Base-by-base conservation (phyloP, 2,113 vertebrate genomes). In the Chionodraco myersi region DNA sequence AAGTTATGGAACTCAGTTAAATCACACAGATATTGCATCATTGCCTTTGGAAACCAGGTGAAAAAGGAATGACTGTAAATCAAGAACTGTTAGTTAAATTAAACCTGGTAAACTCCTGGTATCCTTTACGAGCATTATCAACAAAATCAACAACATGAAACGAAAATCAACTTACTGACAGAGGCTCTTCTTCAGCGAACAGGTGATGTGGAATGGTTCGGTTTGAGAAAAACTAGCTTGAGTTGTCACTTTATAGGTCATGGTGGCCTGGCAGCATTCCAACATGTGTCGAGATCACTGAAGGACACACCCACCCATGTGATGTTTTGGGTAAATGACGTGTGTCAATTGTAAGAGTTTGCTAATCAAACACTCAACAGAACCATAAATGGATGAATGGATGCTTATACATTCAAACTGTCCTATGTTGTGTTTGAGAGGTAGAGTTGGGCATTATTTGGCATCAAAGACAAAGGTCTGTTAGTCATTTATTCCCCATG, bases 131-230 rank as follows among this genome's bases (percentile, higher is more conserved):
- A 10, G 36, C 63, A 16, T 10, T 13, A 11, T 11, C 18, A 14
- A 41, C 36, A 8, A 41, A 41, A 30, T 13, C 1, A 75, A 11
- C 16, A 47, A 36, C 65, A 58, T 26, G 11, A 51, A 65, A 47
- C 21, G 21, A 21, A 21, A 21, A 41, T 67, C 2, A 69, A 85
- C 82, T 82, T 67, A 85, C 88, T 69, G 30, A 52, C 16, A 52
- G 34, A 65, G 4, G 36, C 5, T 80, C 48, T 26, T 83, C 67
- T 59, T 57, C 49, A 30, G 68, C 30, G 26, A 71, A 12, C 6
- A 13, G 66, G 30, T 45, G 54, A 21, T 73, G 47, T 6, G 21
- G 7, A 36, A 12, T 1, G 54, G 49, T n/a, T 53, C n/a, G 10
- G 30, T 16, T 13, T 23, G 12, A 70, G 51, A 4, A 49, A 15